Percentiles rank a stretch among this genome's conserved stretches.
These are phyloP conservation scores for Monopis laevigella DNA, from an alignment of 2,888 invertebrate genomes.

Conservation along the genomic window DNA sequence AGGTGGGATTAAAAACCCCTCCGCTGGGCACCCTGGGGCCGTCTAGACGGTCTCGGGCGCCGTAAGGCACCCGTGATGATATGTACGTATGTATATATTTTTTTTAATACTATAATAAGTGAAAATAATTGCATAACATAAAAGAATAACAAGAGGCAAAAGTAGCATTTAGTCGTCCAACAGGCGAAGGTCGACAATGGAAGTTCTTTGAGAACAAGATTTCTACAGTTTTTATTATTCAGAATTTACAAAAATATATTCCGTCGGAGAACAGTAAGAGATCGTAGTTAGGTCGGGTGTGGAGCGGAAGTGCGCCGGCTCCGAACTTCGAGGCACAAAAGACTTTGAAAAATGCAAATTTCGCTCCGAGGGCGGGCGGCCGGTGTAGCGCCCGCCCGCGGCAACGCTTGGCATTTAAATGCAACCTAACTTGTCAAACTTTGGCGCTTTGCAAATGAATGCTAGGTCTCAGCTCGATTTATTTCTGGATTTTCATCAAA, in stretches of 20 bases:
- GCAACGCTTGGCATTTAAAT: constrained; percentile 42
- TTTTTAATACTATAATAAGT: background rate
- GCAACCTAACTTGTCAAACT: constrained; percentile 51
- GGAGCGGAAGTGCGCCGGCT: constrained; percentile 23
- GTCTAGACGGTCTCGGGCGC: too few species aligned
- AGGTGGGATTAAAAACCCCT: too few species aligned
- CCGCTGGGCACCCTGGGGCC: too few species aligned
- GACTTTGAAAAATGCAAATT: constrained; percentile 47
- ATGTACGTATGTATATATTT: too few species aligned
- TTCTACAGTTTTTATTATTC: constrained; percentile 10
- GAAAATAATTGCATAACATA: background rate
- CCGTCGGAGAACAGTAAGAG: constrained; percentile 11
- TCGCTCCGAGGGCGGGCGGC: constrained; percentile 23
- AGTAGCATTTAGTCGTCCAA: background rate
- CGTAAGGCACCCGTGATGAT: too few species aligned
- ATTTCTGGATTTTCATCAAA: constrained; percentile 14
- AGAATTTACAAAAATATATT: constrained; percentile 11
- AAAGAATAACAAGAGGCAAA: background rate
- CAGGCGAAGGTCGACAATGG: constrained; percentile 9
- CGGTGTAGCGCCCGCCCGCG: constrained; percentile 23
- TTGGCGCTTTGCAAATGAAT: constrained; percentile 46
- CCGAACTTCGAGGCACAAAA: constrained; percentile 31
- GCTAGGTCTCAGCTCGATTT: constrained; percentile 26
- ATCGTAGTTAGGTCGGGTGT: constrained; percentile 7
- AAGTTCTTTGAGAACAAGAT: constrained; percentile 10